phyloP scores from a whole-genome alignment of 2,113 vertebrate species.

The Struthidea cinerea region DNA sequence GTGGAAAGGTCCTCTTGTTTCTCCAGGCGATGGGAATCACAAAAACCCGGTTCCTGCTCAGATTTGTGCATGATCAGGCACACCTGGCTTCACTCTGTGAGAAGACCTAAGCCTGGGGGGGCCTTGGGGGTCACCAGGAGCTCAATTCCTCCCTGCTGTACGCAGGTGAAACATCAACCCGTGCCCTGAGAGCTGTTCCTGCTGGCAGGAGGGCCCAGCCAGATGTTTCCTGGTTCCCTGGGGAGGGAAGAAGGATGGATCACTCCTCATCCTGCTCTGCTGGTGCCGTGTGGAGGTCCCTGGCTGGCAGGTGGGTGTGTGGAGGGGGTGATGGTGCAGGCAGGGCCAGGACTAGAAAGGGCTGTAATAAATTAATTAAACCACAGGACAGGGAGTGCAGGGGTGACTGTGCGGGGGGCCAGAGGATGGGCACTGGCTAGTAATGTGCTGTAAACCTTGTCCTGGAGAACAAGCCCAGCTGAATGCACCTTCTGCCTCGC shows the following conservation, averaged over 20 bases:
- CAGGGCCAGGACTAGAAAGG: not conserved
- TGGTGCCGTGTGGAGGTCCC: accelerated
- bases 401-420: not conserved
- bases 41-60: not conserved
- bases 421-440: not conserved
- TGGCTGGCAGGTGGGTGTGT: not conserved
- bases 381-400: not conserved
- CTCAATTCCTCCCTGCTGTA: not conserved
- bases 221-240: not conserved
- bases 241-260: not conserved
- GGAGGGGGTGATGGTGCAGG: not conserved
- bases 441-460: not conserved
- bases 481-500: not conserved
- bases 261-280: not conserved
- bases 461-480: not conserved
- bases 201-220: not conserved
- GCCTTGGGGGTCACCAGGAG: not conserved
- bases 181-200: not conserved
- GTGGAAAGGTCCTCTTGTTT: not conserved
- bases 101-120: not conserved
- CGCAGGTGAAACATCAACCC: not conserved
- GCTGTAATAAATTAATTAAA: not conserved
- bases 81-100: not conserved
- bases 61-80: not conserved
- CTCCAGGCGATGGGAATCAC: accelerated